Evolutionary conservation across 2,797 vertebrate species (phyloP), one percentile per base, ranked within the genome.

Genomic region (Pipistrellus kuhlii): DNA sequence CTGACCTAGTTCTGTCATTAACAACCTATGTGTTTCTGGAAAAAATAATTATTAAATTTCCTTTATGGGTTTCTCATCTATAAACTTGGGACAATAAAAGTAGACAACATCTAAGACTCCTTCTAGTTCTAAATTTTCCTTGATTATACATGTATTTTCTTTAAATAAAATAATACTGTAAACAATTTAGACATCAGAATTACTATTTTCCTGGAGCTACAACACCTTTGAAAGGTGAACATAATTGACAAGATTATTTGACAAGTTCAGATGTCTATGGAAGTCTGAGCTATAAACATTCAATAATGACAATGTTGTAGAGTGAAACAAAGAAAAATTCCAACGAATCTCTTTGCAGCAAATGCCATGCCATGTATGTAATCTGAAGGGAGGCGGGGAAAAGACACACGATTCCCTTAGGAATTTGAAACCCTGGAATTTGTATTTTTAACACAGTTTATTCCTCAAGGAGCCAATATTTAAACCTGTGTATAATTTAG

Each of bases 401-500:
- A 10, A 76, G 27, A 88, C 53, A 71, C 35, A 86, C 15, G n/a
- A 92, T 90, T 94, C 76, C 88, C 72, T 76, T 53, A 95, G 90
- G 78, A 90, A 96, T 88, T 59, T 66, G 71, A 90, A 85, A 91
- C 94, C 46, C 82, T 95, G 91, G 82, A 95, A 92, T 93, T 88
- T 92, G 77, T 95, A 95, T 96, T 95, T 97, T 82, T 92, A 94
- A 88, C 83, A 90, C 78, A 91, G 69, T 76, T 95, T 95, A 82
- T 86, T 62, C 92, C 94, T 85, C 35, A 90, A 88, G 82, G 68
- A 96, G 82, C 38, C 80, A 96, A 72, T 90, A 82, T 72, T 84
- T 53, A 96, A 96, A 95, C 92, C 88, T 96, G 94, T 90, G 85
- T 88, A 44, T 87, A 94, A 97, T 95, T 96, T 95, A 96, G 82